A percentile compares a stretch with the other conserved stretches of the same genome.
phyloP scores from a whole-genome alignment of 2,888 invertebrate species.

The Allygus modestus region DNA sequence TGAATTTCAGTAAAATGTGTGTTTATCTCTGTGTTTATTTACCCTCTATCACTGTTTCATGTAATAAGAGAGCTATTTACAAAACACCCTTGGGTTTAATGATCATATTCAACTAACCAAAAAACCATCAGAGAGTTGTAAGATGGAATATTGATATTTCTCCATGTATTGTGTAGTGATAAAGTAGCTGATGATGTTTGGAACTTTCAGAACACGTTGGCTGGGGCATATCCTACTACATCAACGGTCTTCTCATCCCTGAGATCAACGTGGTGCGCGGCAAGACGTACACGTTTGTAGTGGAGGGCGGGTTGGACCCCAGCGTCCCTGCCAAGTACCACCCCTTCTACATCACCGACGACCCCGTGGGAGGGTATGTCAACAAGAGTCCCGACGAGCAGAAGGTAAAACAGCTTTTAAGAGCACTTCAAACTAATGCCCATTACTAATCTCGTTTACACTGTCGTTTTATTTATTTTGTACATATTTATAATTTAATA shows the following conservation, averaged over 20 bases:
- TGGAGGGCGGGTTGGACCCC: conserved; percentile 90
- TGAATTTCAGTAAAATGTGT: too few relatives aligned
- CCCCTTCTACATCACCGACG: conserved; percentile 96
- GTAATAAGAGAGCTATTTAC: too few relatives aligned
- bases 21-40: too few relatives aligned
- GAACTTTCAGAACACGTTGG: conserved; percentile 93
- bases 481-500: too few relatives aligned
- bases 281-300: conserved; percentile 90
- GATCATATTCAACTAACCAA: too few relatives aligned
- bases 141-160: too few relatives aligned
- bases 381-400: conserved; percentile 90
- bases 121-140: too few relatives aligned
- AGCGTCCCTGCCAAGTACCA: conserved; percentile 90
- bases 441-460: background rate
- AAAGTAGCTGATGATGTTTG: too few relatives aligned
- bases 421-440: background rate
- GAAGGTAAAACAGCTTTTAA: conserved; percentile 78
- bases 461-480: too few relatives aligned
- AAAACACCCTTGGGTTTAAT: too few relatives aligned
- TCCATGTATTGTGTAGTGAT: too few relatives aligned
- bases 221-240: conserved; percentile 97
- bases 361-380: conserved; percentile 92
- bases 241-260: conserved; percentile 94
- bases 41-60: too few relatives aligned
- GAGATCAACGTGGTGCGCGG: conserved; percentile 94